phyloP scores from a whole-genome alignment of 2,888 invertebrate genomes.

The Gonocerus acuteangulatus region DNA sequence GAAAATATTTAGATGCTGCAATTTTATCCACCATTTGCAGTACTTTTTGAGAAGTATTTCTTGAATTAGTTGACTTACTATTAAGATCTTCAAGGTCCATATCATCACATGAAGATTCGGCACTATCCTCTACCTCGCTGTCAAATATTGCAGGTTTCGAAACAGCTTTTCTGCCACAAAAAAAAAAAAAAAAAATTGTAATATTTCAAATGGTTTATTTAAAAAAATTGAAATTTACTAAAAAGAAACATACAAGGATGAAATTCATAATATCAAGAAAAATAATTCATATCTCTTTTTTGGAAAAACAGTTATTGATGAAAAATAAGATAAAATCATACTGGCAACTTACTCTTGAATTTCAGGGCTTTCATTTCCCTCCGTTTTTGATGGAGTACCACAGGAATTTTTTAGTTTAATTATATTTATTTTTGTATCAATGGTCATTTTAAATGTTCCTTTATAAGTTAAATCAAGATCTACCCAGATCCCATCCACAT shows the following conservation, averaged over 20 bases:
- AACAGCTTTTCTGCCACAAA: conserved; percentile 1
- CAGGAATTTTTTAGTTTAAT: conserved; percentile 48
- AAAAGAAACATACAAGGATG: neutral
- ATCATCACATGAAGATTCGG: conserved; percentile 51
- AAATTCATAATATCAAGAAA: too few relatives aligned
- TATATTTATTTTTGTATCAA: conserved; percentile 82
- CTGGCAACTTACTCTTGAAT: conserved; percentile 2
- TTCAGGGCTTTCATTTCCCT: conserved; percentile 7
- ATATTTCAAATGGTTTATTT: neutral
- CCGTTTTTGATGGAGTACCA: conserved; percentile 1
- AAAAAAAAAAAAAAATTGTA: neutral
- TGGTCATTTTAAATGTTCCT: conserved; percentile 68
- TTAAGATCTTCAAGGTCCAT: conserved; percentile 14
- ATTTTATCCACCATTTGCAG: conserved; percentile 76
- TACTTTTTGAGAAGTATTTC: conserved; percentile 46
- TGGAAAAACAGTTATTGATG: neutral
- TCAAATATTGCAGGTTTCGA: conserved; percentile 57
- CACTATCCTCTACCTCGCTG: conserved; percentile 69
- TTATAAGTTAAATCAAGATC: conserved; percentile 74
- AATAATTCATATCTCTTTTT: too few relatives aligned
- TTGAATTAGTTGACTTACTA: neutral
- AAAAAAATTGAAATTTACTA: neutral
- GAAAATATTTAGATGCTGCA: conserved; percentile 67
- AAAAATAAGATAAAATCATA: neutral
- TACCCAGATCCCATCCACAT: conserved; percentile 81